These are phyloP conservation scores for Portunus trituberculatus DNA, from an alignment of 1,140 invertebrate species.

Conservation along the genomic window DNA sequence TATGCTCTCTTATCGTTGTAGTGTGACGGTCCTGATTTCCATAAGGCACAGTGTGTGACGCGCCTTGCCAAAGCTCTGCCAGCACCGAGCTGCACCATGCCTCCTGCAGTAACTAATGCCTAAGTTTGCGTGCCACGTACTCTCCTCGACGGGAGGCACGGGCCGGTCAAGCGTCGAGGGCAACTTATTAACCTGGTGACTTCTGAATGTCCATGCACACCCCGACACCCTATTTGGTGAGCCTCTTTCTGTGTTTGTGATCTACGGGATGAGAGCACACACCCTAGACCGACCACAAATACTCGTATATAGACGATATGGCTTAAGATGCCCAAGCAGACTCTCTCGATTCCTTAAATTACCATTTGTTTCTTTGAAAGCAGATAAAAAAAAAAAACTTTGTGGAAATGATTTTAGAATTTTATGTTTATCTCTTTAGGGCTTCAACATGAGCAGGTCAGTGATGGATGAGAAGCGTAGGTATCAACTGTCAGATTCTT, in stretches of 20 bases:
- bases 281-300: background rate
- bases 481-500: background rate
- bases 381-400: background rate
- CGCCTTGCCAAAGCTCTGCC: background rate
- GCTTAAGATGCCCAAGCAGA: background rate
- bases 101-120: background rate
- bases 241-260: conserved; percentile 18
- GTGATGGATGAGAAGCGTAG: too few species aligned
- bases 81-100: background rate
- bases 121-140: background rate
- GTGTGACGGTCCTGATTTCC: background rate
- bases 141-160: background rate
- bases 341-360: background rate
- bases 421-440: too few species aligned
- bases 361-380: background rate
- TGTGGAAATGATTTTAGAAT: too few species aligned
- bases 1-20: background rate
- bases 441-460: too few species aligned
- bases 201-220: background rate
- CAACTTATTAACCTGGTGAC: background rate
- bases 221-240: background rate
- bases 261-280: background rate
- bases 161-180: background rate
- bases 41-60: background rate
- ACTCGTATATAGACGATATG: background rate